These are phyloP conservation scores for Drosophila seguyi DNA, from an alignment of 1,140 invertebrate species.

Conservation along the genomic window DNA sequence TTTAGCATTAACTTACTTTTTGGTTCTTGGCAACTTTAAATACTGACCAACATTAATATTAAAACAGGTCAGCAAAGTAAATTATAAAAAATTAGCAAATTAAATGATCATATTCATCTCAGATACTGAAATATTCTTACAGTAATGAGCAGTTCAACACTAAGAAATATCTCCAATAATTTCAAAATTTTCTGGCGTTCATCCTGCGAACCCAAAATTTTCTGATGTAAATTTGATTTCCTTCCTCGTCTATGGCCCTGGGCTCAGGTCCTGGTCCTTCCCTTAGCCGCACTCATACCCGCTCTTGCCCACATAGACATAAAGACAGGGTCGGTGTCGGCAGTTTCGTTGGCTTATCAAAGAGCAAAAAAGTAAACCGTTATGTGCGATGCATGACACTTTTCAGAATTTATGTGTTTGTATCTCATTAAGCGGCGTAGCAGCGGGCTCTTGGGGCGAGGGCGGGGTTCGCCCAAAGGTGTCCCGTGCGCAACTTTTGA, in stretches of 20 bases:
- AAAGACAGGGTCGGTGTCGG: constrained; percentile 37
- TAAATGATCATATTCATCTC: not conserved
- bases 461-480: constrained; percentile 28
- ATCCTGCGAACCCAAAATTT: constrained; percentile 16
- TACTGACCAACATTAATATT: not conserved
- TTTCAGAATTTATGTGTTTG: constrained; percentile 85
- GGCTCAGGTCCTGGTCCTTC: constrained; percentile 8
- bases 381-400: constrained; percentile 82
- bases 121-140: not conserved
- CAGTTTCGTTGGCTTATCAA: constrained; percentile 76
- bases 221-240: constrained; percentile 19
- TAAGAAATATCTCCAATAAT: no score
- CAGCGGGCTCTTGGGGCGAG: constrained; percentile 7
- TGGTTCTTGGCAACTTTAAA: not conserved
- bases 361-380: constrained; percentile 72
- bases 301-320: constrained; percentile 16
- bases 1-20: no score
- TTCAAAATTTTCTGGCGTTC: not conserved
- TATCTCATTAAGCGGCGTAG: constrained; percentile 80
- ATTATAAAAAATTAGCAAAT: not conserved
- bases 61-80: not conserved
- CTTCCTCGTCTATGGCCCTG: constrained; percentile 32
- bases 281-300: constrained; percentile 6
- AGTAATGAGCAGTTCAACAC: not conserved
- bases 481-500: constrained; percentile 38